Conservation (phyloP, 2,888 invertebrate species). For the Tinea trinotella region DNA sequence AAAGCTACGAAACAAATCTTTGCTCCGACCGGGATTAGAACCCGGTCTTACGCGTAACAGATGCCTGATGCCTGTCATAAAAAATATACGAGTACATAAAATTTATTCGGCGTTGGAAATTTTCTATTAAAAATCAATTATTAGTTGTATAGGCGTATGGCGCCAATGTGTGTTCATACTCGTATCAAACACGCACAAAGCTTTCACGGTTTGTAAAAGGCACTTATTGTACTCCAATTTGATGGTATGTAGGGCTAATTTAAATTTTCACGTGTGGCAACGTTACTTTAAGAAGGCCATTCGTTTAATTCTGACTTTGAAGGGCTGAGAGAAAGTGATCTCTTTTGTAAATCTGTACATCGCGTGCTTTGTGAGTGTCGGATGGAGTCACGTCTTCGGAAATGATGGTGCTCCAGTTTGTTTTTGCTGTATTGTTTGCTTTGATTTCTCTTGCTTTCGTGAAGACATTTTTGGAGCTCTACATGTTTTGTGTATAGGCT, state of each 20-base stretch:
- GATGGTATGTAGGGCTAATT: conserved; percentile 13
- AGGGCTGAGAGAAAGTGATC: conserved; percentile 65
- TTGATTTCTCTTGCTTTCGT: conserved; percentile 22
- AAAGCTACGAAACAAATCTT: too few relatives aligned
- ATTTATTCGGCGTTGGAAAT: conserved; percentile 22
- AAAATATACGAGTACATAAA: too few relatives aligned
- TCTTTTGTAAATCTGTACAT: conserved; percentile 47
- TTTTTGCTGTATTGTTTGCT: conserved; percentile 20
- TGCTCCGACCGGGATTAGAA: too few relatives aligned
- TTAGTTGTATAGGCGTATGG: conserved; percentile 22
- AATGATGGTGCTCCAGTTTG: conserved; percentile 21
- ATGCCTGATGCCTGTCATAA: neutral
- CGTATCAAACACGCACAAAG: conserved; percentile 9
- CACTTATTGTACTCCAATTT: conserved; percentile 8
- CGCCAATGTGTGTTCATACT: conserved; percentile 15
- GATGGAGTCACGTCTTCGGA: conserved; percentile 16
- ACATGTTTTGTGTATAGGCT: too few relatives aligned
- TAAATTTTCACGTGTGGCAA: conserved; percentile 15
- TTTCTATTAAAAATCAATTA: conserved; percentile 42
- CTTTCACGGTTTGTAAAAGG: conserved; percentile 19
- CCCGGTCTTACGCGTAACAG: too few relatives aligned
- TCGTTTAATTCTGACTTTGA: conserved; percentile 28
- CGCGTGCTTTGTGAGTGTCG: conserved; percentile 34
- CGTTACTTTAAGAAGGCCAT: neutral
- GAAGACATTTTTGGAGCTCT: conserved; percentile 28